These are phyloP conservation scores for Pristionchus japonicus DNA, from an alignment of 2,888 invertebrate species.

Conservation along the genomic window DNA sequence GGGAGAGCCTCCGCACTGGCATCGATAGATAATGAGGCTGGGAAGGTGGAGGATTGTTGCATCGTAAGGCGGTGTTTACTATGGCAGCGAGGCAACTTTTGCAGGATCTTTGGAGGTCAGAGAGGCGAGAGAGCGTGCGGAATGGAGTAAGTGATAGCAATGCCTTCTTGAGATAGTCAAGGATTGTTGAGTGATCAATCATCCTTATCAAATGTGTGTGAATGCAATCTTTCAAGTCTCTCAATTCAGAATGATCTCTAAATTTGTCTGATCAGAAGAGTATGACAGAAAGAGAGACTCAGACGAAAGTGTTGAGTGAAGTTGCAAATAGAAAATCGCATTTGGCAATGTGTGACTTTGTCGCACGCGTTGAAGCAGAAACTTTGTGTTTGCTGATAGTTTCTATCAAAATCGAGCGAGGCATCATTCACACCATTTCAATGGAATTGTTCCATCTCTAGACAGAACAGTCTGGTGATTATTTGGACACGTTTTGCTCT, in stretches of 20 bases:
- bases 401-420: neutral
- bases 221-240: no score
- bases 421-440: no score
- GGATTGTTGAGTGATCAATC: conserved; percentile 32
- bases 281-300: no score
- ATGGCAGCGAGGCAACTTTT: neutral
- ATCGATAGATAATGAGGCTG: conserved; percentile 6
- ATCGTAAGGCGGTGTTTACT: neutral
- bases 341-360: neutral
- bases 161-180: neutral
- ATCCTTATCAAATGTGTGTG: conserved; percentile 1
- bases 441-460: no score
- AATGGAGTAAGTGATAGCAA: neutral
- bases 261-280: no score
- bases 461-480: neutral
- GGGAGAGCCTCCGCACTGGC: neutral
- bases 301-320: neutral
- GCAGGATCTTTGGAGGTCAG: neutral
- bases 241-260: no score
- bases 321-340: neutral
- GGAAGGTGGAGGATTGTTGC: neutral
- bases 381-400: neutral
- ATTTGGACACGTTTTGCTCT: neutral
- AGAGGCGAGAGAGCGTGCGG: neutral
- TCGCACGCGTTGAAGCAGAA: neutral